Conservation (phyloP, 2,888 invertebrate genomes). For the Zeuzera pyrina region DNA sequence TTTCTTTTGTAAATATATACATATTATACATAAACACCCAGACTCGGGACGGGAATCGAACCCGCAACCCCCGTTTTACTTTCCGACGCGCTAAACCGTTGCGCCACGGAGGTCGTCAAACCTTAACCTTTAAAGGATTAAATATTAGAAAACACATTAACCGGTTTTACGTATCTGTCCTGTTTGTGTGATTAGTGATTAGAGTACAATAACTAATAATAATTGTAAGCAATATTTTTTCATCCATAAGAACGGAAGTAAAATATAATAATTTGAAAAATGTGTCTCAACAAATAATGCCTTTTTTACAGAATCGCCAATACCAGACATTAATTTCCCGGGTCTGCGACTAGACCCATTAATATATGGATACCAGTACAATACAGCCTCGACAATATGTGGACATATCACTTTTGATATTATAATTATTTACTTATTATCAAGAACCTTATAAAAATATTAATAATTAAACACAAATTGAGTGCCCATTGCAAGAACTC, state of each 20-base stretch:
- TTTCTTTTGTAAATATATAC: too few species aligned
- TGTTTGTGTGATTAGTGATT: background rate
- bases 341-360: too few species aligned
- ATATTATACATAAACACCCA: too few species aligned
- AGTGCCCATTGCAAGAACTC: too few species aligned
- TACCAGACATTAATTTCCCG: conserved; percentile 81
- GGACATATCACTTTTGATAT: too few species aligned
- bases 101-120: background rate
- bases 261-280: background rate
- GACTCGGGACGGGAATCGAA: too few species aligned
- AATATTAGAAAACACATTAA: background rate
- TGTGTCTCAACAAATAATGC: background rate
- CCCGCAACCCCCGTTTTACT: background rate
- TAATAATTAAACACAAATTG: too few species aligned
- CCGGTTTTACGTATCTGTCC: background rate
- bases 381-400: too few species aligned
- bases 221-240: background rate
- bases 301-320: conserved; percentile 74
- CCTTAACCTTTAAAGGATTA: background rate
- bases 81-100: background rate
- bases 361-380: too few species aligned
- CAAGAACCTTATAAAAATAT: too few species aligned
- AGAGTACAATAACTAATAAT: background rate
- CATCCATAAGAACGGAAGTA: background rate
- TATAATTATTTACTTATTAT: too few species aligned